Base-by-base conservation (phyloP, 1,140 invertebrate species). In the Bombus sibiricus region DNA sequence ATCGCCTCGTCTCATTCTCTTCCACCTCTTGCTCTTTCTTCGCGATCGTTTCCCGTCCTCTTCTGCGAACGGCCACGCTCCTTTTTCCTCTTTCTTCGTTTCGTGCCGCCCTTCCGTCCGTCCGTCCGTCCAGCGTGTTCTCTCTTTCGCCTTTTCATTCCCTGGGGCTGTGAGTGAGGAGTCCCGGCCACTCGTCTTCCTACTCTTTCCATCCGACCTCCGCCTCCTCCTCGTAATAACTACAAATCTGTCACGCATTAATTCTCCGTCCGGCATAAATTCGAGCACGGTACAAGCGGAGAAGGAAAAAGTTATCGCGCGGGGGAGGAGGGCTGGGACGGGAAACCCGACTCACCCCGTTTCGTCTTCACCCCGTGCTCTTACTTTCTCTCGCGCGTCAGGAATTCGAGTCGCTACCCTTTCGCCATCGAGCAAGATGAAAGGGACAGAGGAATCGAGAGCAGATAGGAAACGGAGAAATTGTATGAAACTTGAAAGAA, bases 221-320 rank as follows among this genome's bases (percentile, higher is more conserved):
- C 91, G 66, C 86, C 89, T 86, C 85, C 89, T 91, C 88, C 91
- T 93, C 91, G 93, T 94, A 94, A 95, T 95, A 95, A 94, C 94
- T 94, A 95, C 94, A 94, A 95, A 95, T 95, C 94, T 95, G 94
- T 95, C 95, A 94, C 92, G 92, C 94, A 95, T 95, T 95, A 95
- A 95, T 95, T 95, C 93, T 93, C 93, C 90, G 94, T 92, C 93
- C 92, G 91, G 94, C 93, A 94, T 95, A 94, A 95, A 95, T 95
- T 95, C 91, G 92, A 93, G 91, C 93, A 87, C 84, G 83, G 91
- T 93, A 93, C 92, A 91, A 90, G 89, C 83, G 91, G 89, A 92
- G 92, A 91, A 93, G 90, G 88, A 93, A 93, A 92, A 93, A 93
- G 91, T 93, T 93, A 93, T 93, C 92, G 84, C 90, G 75, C 12